A percentile compares a stretch with the other conserved stretches of the same genome.
These are phyloP conservation scores for Podarcis cretensis DNA, from an alignment of 2,113 vertebrate species.

Conservation along the genomic window DNA sequence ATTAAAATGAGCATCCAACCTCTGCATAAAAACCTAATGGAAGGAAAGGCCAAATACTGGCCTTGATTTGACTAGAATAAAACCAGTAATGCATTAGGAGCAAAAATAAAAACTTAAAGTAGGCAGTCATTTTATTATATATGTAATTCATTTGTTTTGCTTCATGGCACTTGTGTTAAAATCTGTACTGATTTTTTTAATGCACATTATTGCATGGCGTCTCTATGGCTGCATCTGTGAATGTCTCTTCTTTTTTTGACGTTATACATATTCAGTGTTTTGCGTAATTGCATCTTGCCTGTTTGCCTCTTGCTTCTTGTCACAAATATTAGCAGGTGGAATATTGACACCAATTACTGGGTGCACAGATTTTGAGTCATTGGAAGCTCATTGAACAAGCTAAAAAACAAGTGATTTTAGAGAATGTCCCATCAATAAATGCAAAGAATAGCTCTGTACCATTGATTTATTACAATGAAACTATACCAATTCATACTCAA, in stretches of 20 bases:
- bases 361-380: not conserved
- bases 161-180: not conserved
- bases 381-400: not conserved
- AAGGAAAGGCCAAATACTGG: not conserved
- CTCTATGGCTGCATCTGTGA: not conserved
- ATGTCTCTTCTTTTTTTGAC: not conserved
- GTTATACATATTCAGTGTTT: not conserved
- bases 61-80: not conserved
- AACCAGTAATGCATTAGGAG: not conserved
- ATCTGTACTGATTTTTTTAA: not conserved
- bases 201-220: not conserved
- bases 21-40: no score
- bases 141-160: not conserved
- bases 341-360: not conserved
- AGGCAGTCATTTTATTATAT: conserved; percentile 6
- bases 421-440: not conserved
- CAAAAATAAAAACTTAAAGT: not conserved
- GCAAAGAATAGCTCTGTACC: not conserved
- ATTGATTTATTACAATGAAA: not conserved
- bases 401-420: not conserved
- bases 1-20: no score
- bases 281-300: not conserved
- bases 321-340: not conserved
- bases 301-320: not conserved
- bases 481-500: not conserved